Base-by-base conservation (phyloP, 2,113 vertebrate species). In the Scomber colias region DNA sequence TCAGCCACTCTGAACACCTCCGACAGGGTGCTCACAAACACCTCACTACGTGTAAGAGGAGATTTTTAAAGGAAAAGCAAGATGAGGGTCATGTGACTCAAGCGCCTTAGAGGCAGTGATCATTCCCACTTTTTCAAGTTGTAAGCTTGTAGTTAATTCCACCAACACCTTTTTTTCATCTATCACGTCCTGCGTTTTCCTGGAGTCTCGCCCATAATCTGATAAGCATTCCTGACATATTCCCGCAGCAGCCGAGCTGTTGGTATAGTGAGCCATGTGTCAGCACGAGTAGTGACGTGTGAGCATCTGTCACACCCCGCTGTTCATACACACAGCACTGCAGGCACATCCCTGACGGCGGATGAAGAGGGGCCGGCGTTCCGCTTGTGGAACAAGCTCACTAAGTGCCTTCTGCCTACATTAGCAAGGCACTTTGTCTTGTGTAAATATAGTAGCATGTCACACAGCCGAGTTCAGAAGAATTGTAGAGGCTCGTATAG, bases 11-110 rank as follows among this genome's bases (percentile, higher is more conserved):
- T 64, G 70, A 89, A 79, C 90, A 89, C 85, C 79, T 82, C 81
- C 63, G 89, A 89, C 84, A 62, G 90, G 67, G 62, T 51, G 81
- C 84, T 87, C 90, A 79, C 90, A 91, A 93, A 91, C 90, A 91
- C 82, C 88, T 83, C 30, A 46, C 70, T 56, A 0, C 45, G 71
- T 55, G 62, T 50, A 30, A 72, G 73, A 79, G 68, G 70, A 46
- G 24, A 60, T 17, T 69, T 63, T 68, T 40, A 12, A 61, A 77
- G 70, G 55, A 24, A 49, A 27, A 14, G 61, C 30, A 44, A 49
- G 53, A 21, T 0, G 27, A 70, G 77, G 77, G 87, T 80, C 77
- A 71, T 16, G 51, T 85, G 79, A 85, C 54, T 72, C 72, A 64
- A 60, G 15, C 12, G 13, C 27, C 31, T 56, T 6, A 5, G 62